Conservation (phyloP, 2,797 vertebrate species). For the Rhinichthys osculus region DNA sequence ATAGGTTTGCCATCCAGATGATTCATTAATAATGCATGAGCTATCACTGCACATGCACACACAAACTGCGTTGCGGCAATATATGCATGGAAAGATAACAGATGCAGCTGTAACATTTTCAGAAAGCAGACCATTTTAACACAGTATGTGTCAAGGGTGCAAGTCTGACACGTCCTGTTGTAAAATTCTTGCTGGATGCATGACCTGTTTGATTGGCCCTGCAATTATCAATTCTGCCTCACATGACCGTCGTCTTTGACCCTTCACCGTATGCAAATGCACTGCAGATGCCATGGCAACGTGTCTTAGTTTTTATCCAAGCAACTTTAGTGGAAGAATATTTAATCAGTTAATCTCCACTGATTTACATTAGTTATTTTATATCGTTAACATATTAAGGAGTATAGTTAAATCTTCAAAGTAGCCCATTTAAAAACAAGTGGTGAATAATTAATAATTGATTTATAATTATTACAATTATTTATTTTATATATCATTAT, state of each 20-base stretch:
- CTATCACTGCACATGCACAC: neutral
- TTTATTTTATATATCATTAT: neutral
- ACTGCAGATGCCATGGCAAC: conserved; percentile 37
- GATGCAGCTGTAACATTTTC: neutral
- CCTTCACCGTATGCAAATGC: conserved; percentile 29
- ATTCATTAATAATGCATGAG: conserved; percentile 34
- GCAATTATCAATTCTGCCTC: conserved; percentile 25
- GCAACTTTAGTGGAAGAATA: conserved; percentile 12
- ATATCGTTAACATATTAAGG: neutral
- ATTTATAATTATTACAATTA: neutral
- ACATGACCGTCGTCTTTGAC: conserved; percentile 33
- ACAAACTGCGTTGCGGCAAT: neutral
- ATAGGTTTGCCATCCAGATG: neutral
- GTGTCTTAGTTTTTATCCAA: conserved; percentile 1
- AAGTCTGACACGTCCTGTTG: neutral
- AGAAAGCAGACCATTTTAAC: neutral
- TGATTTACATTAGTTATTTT: neutral
- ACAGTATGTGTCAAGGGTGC: neutral
- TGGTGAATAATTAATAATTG: neutral
- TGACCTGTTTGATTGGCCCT: conserved; percentile 11
- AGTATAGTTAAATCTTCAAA: neutral
- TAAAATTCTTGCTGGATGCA: neutral
- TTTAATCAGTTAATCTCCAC: neutral
- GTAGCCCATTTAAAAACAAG: neutral
- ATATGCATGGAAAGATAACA: conserved; percentile 3